Evolutionary conservation across 1,140 invertebrate species (phyloP).

Genomic region (Camponotus pennsylvanicus): DNA sequence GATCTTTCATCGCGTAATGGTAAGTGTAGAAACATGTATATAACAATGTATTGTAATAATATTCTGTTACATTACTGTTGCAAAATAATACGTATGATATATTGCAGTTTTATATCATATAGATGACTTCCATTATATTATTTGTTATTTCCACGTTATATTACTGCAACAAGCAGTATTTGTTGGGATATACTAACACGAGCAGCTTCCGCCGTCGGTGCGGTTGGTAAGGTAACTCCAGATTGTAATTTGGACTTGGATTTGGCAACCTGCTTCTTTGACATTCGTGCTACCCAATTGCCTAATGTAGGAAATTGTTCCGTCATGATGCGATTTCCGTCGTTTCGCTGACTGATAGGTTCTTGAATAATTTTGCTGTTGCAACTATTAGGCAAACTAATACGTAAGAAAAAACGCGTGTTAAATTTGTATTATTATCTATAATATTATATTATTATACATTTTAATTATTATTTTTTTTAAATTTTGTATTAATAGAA

Average conservation of each 20-base stretch:
- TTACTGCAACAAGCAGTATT: too few species aligned
- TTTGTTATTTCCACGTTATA: too few species aligned
- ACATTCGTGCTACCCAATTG: slow-evolving; percentile 78
- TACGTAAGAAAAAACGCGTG: not conserved
- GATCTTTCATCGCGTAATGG: too few species aligned
- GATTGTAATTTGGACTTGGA: slow-evolving; percentile 61
- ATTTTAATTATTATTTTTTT: too few species aligned
- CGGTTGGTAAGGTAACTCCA: slow-evolving; percentile 32
- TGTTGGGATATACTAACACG: not conserved
- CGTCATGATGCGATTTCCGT: slow-evolving; percentile 56
- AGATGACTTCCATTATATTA: too few species aligned
- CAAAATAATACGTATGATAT: too few species aligned
- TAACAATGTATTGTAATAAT: too few species aligned
- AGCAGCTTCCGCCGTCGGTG: slow-evolving; percentile 23
- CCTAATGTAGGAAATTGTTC: slow-evolving; percentile 82
- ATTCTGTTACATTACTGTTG: too few species aligned
- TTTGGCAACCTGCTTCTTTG: slow-evolving; percentile 62
- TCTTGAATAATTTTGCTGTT: slow-evolving; percentile 10
- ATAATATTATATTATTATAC: too few species aligned
- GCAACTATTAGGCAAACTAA: slow-evolving; percentile 48
- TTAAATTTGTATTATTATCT: not conserved
- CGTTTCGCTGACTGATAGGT: slow-evolving; percentile 24
- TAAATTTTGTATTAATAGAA: not conserved
- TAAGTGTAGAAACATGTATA: too few species aligned
- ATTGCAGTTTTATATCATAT: too few species aligned